Percentiles rank a stretch among this genome's conserved stretches.
phyloP scores from a whole-genome alignment of 2,113 vertebrate genomes.

The Campylorhamphus procurvoides region DNA sequence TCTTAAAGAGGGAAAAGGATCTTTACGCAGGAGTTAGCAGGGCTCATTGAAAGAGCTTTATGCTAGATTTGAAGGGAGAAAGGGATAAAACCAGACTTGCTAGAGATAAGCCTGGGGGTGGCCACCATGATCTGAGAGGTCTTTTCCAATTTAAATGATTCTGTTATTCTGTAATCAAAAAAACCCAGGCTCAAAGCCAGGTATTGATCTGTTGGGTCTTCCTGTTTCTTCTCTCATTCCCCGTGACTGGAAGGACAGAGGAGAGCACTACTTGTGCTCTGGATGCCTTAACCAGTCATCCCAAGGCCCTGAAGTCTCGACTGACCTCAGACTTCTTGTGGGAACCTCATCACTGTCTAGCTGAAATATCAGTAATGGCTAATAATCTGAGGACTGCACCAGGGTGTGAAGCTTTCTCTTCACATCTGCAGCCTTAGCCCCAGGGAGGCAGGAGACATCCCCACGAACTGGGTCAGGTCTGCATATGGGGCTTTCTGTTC shows the following conservation, averaged over 20 bases:
- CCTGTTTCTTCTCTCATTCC: neutral
- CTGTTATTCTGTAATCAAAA: neutral
- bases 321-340: neutral
- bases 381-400: neutral
- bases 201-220: neutral
- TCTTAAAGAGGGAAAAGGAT: neutral
- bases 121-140: neutral
- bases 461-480: neutral
- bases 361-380: neutral
- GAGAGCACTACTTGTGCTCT: neutral
- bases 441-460: neutral
- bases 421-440: neutral
- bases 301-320: neutral
- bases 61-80: neutral
- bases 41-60: neutral
- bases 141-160: neutral
- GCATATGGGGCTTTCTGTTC: neutral
- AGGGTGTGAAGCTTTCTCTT: neutral
- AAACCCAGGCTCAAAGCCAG: neutral
- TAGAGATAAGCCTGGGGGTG: neutral
- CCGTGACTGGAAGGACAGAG: neutral
- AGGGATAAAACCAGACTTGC: neutral
- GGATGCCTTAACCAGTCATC: neutral
- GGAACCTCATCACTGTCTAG: neutral
- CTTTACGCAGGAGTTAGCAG: neutral